A percentile compares a stretch with the other conserved stretches of the same genome.
Evolutionary conservation across 2,888 invertebrate genomes (phyloP).

Genomic region (Agrotis clavis): DNA sequence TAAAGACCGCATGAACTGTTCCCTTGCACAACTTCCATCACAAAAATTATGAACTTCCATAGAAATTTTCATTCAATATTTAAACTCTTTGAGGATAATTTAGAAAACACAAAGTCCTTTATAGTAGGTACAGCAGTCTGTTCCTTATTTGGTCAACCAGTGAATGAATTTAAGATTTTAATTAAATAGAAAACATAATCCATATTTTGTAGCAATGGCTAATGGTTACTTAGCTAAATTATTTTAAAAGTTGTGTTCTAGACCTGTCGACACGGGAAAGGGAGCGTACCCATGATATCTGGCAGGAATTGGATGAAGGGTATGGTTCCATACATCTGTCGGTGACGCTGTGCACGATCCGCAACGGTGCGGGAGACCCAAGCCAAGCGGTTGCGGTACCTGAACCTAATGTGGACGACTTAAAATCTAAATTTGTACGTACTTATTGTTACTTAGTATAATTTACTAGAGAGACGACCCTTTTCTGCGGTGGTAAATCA

Average conservation of each 20-base stretch:
- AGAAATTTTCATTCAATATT: no score
- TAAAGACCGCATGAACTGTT: no score
- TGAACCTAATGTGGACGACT: slow-evolving; percentile 50
- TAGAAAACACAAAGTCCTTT: neutral
- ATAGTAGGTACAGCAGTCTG: no score
- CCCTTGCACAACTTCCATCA: no score
- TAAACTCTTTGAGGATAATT: no score
- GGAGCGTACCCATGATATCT: slow-evolving; percentile 84
- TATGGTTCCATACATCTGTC: slow-evolving; percentile 82
- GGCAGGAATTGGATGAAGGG: slow-evolving; percentile 81
- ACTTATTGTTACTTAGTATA: neutral
- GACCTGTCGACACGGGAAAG: slow-evolving; percentile 79
- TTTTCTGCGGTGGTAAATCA: no score
- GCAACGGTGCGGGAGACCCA: slow-evolving; percentile 40
- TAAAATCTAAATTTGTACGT: slow-evolving; percentile 75
- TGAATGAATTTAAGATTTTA: neutral
- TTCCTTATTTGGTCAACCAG: neutral
- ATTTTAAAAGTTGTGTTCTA: slow-evolving; percentile 78
- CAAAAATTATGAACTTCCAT: no score
- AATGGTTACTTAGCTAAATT: slow-evolving; percentile 51
- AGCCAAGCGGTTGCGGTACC: neutral
- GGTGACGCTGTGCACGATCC: slow-evolving; percentile 80
- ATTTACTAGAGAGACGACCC: neutral
- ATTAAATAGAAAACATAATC: neutral
- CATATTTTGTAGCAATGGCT: neutral